Conservation (phyloP, 2,797 vertebrate genomes). For the Enteromius treurensis region DNA sequence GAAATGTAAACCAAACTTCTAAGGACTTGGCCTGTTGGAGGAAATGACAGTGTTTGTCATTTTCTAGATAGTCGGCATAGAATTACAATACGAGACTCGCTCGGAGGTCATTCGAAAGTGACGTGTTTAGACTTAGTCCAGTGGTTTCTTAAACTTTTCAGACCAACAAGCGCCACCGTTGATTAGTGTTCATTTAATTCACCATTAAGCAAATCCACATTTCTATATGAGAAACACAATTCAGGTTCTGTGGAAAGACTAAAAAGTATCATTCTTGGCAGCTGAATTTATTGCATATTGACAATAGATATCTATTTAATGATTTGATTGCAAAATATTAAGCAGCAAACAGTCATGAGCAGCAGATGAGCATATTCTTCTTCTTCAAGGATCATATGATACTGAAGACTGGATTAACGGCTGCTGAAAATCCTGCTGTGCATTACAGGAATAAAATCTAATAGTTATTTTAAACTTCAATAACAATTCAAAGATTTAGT, state of each 20-base stretch:
- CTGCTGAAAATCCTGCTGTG: not conserved
- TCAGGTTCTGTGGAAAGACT: not conserved
- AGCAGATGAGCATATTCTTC: not conserved
- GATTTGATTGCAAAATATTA: not conserved
- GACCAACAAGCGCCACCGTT: not conserved
- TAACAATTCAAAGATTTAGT: not conserved
- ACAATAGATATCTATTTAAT: not conserved
- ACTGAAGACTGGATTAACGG: not conserved
- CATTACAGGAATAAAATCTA: not conserved
- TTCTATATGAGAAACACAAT: not conserved
- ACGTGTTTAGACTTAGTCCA: not conserved
- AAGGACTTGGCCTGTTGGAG: slow-evolving; percentile 86
- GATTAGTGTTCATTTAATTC: not conserved
- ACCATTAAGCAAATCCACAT: not conserved
- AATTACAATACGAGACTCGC: not conserved
- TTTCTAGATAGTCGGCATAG: not conserved
- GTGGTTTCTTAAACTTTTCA: not conserved
- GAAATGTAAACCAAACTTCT: slow-evolving; percentile 71
- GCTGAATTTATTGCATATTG: not conserved
- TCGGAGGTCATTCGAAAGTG: not conserved
- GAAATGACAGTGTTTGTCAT: slow-evolving; percentile 33
- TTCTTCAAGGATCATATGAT: not conserved
- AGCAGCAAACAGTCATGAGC: not conserved
- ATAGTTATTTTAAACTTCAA: not conserved
- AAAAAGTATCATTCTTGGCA: not conserved